Conservation (phyloP, 2,113 vertebrate species). For the Notothenia rossii region DNA sequence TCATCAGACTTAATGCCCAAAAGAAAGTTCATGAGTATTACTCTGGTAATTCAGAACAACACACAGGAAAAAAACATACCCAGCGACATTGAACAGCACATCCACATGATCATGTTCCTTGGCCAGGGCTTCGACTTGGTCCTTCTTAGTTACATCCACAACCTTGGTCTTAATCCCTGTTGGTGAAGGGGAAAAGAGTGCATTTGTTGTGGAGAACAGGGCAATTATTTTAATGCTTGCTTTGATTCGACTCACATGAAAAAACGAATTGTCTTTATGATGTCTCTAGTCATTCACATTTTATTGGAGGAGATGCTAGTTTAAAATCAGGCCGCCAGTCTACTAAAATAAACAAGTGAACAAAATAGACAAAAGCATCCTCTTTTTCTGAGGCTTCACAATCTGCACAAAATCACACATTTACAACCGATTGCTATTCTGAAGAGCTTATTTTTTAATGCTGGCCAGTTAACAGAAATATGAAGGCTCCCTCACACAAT, state of each 20-base stretch:
- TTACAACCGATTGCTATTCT: background rate
- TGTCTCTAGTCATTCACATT: background rate
- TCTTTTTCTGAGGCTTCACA: background rate
- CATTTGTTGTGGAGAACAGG: background rate
- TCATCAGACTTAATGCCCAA: background rate
- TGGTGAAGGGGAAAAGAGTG: constrained; percentile 11
- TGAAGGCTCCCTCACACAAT: too few relatives aligned
- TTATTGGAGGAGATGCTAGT: background rate
- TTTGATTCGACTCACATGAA: background rate
- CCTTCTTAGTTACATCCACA: constrained; percentile 94
- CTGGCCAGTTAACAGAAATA: background rate
- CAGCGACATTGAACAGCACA: constrained; percentile 94
- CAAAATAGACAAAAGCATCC: background rate
- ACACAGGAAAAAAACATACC: constrained; percentile 81
- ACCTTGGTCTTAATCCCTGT: constrained; percentile 90
- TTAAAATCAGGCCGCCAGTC: background rate
- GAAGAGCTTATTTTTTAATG: background rate
- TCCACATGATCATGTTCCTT: constrained; percentile 90
- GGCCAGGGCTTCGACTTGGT: constrained; percentile 92
- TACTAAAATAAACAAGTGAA: background rate
- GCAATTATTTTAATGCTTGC: background rate
- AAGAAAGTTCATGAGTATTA: background rate
- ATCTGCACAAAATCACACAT: background rate
- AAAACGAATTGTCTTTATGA: background rate
- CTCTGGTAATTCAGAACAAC: background rate